Base-by-base conservation (phyloP, 2,113 vertebrate species). In the Saccopteryx leptura region DNA sequence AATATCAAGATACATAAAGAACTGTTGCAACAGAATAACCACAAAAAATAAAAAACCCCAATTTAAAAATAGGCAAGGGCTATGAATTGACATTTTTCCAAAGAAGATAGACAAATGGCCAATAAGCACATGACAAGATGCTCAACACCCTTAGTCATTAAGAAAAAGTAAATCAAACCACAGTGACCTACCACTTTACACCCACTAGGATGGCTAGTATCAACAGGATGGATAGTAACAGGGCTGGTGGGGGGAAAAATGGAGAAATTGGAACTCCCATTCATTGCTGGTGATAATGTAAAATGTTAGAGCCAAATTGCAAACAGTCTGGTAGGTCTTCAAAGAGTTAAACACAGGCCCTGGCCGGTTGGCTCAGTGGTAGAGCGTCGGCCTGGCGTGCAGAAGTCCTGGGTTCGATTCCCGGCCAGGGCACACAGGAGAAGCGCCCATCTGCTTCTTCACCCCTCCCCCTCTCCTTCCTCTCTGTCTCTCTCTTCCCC, bases 81-180 rank as follows among this genome's bases (percentile, higher is more conserved):
- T 19, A 26, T 28, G 12, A 74, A 52, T 8, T 74, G 50, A 52
- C 21, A n/a, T 88, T 75, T 89, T 74, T 88, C 46, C 54, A 56
- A 69, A 83, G 75, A 90, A 93, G 7, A 61, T 7, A 58, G 4
- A 56, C 12, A 13, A 56, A 58, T 84, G 39, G 17, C 58, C 18
- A 74, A 23, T 33, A 63, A 9, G 23, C 74, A 79, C 63, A n/a
- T 48, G 79, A 79, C n/a, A 11, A 71, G 56, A 60, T 21, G 14
- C n/a, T 75, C 72, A 76, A 0, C 33, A 46, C 82, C 18, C 17
- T 78, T 81, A 81, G 54, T 48, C 50, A 50, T 39, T 56, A 79
- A 50, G 81, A 63, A 96, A 92, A 78, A 60, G 58, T 28, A 72
- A 60, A 68, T 79, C 61, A 83, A 78, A 31, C 50, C 80, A 74